Base-by-base conservation (phyloP, 2,113 vertebrate genomes). In the Nymphicus hollandicus region DNA sequence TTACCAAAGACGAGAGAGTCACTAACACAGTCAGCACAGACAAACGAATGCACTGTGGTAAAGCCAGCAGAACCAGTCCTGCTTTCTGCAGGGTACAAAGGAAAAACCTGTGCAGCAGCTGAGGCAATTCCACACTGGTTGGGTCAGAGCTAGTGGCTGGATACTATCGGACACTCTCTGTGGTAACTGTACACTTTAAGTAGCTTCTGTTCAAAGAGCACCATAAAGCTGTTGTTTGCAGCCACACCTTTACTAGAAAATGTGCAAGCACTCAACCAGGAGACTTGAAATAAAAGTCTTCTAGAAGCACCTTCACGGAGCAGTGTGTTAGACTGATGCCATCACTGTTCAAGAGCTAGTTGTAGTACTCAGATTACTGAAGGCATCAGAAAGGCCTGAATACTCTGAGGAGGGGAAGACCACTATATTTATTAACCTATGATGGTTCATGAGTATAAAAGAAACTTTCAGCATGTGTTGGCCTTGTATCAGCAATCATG, bases 21-120 rank as follows among this genome's bases (percentile, higher is more conserved):
- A 65, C 66, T 90, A 95, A 96, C 33, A 77, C 81, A 91, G 61
- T 93, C 81, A 77, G 88, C 94, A 93, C 27, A 94, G 78, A 47
- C 47, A 88, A 50, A 88, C 22, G 66, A 90, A 63, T 43, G 58
- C 39, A 76, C 50, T 63, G 47, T 74, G 69, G 86, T 93, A 66
- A 68, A 79, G 47, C 55, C 31, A 89, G 69, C 2, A 79, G 13
- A 91, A 88, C 52, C 47, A 87, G 41, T 39, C 44, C 52, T 93
- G 39, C 43, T 65, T 93, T 93, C 86, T 3, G 8, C 2, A 5
- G 39, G 28, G 33, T 60, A 63, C 50, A 66, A 37, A 81, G 53
- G 16, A 11, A 73, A 85, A 70, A 41, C 43, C 33, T n/a, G 9
- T 71, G 70, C 41, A 53, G 46, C 76, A 93, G 37, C 31, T 49